Percentiles rank a stretch among this genome's conserved stretches.
Evolutionary conservation across 2,888 invertebrate species (phyloP).

Genomic region (Rugalucina vietnamica): DNA sequence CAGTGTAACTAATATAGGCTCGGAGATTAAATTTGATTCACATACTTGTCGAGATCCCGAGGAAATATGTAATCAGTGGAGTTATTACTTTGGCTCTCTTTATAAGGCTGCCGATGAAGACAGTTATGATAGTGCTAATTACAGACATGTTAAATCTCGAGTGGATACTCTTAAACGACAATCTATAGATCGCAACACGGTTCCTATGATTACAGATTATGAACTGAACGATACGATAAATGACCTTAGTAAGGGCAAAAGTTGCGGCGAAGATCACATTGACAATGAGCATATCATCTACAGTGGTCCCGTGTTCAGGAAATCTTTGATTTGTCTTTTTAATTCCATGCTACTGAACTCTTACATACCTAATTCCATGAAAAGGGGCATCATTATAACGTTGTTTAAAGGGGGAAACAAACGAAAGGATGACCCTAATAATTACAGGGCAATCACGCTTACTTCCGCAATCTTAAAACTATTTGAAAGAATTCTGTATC

Average conservation of each 20-base stretch:
- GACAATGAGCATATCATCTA: conserved; percentile 5
- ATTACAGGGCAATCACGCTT: conserved; percentile 6
- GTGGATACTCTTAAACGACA: not conserved
- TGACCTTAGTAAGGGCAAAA: not conserved
- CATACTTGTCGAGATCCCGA: not conserved
- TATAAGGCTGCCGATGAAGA: not conserved
- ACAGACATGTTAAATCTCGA: not conserved
- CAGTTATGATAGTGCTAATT: not conserved
- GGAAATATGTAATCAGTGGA: not conserved
- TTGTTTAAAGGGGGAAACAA: not conserved
- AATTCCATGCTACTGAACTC: not conserved
- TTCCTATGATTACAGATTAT: not conserved
- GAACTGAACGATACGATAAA: not conserved
- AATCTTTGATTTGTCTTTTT: not conserved
- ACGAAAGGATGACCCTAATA: not conserved
- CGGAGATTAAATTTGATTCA: not conserved
- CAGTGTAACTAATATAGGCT: not conserved
- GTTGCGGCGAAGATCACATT: not conserved
- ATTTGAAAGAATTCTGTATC: not conserved
- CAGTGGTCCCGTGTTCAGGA: not conserved
- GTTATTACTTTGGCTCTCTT: not conserved
- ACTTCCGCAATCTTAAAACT: not conserved
- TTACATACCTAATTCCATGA: not conserved
- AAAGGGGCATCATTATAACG: not conserved
- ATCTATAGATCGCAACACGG: too few species aligned